Conservation (phyloP, 2,113 vertebrate genomes). For the Xiphophorus maculatus region DNA sequence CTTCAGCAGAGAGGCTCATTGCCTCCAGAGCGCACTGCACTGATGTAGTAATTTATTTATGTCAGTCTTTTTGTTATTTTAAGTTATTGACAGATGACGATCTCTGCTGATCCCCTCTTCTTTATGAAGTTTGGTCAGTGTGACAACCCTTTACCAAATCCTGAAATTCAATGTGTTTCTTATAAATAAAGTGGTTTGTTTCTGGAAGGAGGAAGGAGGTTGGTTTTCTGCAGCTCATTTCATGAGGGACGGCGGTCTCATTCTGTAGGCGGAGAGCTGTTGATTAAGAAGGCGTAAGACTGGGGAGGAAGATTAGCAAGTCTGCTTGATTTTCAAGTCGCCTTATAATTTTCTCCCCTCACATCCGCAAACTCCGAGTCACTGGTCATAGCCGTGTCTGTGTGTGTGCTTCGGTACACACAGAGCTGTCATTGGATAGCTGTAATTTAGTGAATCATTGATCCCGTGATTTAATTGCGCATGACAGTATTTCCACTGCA, state of each 20-base stretch:
- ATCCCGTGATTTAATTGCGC: constrained; percentile 59
- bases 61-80: no score
- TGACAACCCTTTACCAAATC: no score
- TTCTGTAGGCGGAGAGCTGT: constrained; percentile 37
- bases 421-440: constrained; percentile 31
- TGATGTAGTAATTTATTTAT: no score
- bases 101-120: no score
- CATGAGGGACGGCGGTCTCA: constrained; percentile 25
- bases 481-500: constrained; percentile 60
- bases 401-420: constrained; percentile 9
- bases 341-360: constrained; percentile 61
- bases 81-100: no score
- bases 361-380: constrained; percentile 59
- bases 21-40: no score
- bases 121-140: no score
- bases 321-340: constrained; percentile 63
- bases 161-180: no score
- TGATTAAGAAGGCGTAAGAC: constrained; percentile 71
- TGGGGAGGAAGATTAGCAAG: constrained; percentile 57
- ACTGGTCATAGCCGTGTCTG: constrained; percentile 54
- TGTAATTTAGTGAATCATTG: constrained; percentile 59
- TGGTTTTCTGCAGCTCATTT: constrained; percentile 49
- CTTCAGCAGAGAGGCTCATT: no score
- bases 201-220: constrained; percentile 24
- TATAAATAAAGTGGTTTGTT: constrained; percentile 20